These are phyloP conservation scores for Mayetiola destructor DNA, from an alignment of 2,888 invertebrate species.

Conservation along the genomic window DNA sequence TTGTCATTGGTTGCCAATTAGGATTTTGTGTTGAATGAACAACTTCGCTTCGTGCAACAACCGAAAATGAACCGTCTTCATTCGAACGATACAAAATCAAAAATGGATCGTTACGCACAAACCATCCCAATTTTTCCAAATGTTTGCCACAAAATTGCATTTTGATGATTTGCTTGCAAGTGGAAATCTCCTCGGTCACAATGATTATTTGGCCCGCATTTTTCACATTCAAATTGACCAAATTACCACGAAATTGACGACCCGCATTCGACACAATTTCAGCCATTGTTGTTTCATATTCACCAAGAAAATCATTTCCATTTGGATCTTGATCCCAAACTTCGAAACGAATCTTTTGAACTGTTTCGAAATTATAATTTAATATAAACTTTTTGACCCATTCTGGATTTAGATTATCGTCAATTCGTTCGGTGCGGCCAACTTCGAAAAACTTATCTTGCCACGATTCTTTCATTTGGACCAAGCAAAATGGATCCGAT, in stretches of 20 bases:
- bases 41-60: constrained; percentile 1
- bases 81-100: constrained; percentile 8
- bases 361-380: constrained; percentile 9
- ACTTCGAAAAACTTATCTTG: constrained; percentile 8
- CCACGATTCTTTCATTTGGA: not conserved
- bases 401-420: constrained; percentile 13
- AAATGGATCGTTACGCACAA: constrained; percentile 13
- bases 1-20: not conserved
- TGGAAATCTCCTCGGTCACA: constrained; percentile 6
- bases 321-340: constrained; percentile 12
- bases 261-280: constrained; percentile 10
- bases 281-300: constrained; percentile 11
- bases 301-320: constrained; percentile 13
- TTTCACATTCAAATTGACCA: not conserved
- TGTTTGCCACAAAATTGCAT: not conserved
- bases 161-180: constrained; percentile 11
- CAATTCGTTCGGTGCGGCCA: constrained; percentile 3
- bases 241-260: not conserved
- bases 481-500: constrained; percentile 1
- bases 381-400: constrained; percentile 14
- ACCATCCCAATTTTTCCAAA: not conserved
- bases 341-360: constrained; percentile 8
- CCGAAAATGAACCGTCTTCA: constrained; percentile 8
- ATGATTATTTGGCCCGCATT: constrained; percentile 1
- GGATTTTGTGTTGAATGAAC: constrained; percentile 14